phyloP scores from a whole-genome alignment of 1,140 invertebrate species.

The Matsumurasca onukii region DNA sequence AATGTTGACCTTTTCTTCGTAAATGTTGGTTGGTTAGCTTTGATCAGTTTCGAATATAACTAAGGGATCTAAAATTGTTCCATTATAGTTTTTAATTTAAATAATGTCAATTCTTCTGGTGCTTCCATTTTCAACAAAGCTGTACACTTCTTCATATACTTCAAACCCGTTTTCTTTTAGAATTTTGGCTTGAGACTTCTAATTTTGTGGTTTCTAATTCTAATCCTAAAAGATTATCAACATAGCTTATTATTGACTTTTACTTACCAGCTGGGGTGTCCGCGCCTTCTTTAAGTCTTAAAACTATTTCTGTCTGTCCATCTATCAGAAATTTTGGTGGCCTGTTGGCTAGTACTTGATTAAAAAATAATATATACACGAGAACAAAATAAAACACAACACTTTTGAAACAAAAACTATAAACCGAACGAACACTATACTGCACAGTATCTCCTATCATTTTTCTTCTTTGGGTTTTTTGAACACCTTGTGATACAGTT shows the following conservation, averaged over 20 bases:
- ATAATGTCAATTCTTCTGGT: too few species aligned
- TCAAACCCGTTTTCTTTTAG: too few species aligned
- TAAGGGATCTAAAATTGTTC: too few species aligned
- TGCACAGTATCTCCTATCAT: not conserved
- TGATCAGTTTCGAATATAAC: too few species aligned
- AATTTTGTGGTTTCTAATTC: too few species aligned
- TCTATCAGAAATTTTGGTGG: slow-evolving; percentile 82
- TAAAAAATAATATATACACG: slow-evolving; percentile 7
- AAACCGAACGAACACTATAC: not conserved
- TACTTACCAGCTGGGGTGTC: slow-evolving; percentile 81
- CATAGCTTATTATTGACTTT: not conserved
- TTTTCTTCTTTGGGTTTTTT: slow-evolving; percentile 14
- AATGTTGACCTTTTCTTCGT: too few species aligned
- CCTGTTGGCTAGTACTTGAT: slow-evolving; percentile 55
- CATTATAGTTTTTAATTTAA: too few species aligned
- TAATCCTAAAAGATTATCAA: too few species aligned
- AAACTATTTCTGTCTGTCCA: slow-evolving; percentile 84
- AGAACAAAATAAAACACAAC: slow-evolving; percentile 10
- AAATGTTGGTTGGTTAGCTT: too few species aligned
- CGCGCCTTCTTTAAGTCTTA: slow-evolving; percentile 81
- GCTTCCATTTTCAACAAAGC: too few species aligned
- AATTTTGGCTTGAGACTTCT: too few species aligned
- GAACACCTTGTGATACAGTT: slow-evolving; percentile 20
- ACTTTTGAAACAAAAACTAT: not conserved
- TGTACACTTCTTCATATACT: too few species aligned